Conservation (phyloP, 2,797 vertebrate species). For the Epinephelus coioides region DNA sequence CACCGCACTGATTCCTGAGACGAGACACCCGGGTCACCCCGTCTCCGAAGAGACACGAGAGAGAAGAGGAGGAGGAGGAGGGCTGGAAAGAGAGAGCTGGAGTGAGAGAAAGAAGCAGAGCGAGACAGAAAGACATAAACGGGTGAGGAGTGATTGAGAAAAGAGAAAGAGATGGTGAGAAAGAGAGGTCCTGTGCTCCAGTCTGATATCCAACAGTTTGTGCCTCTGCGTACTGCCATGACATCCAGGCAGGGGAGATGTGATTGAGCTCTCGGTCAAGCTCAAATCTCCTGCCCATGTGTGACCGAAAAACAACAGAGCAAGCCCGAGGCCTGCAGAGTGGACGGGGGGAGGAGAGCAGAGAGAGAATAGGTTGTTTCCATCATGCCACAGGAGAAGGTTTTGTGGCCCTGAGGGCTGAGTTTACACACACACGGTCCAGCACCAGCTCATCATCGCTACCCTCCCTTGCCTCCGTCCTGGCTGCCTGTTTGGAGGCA, state of each 20-base stretch:
- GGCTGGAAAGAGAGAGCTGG: neutral
- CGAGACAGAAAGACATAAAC: conserved; percentile 49
- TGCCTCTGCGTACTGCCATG: conserved; percentile 64
- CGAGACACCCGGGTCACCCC: conserved; percentile 56
- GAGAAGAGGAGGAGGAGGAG: neutral
- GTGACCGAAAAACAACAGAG: conserved; percentile 65
- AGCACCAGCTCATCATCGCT: conserved; percentile 58
- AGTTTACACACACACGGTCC: conserved; percentile 67
- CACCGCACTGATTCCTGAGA: conserved; percentile 51
- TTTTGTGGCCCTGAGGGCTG: conserved; percentile 44
- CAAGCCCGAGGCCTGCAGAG: conserved; percentile 30
- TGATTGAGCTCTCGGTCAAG: conserved; percentile 73
- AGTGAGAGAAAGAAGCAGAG: conserved; percentile 50
- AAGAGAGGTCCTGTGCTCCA: conserved; percentile 48
- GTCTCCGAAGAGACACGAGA: conserved; percentile 39
- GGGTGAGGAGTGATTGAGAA: conserved; percentile 27
- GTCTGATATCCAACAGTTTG: conserved; percentile 73
- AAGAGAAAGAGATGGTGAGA: conserved; percentile 39
- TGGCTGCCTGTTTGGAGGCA: conserved; percentile 38
- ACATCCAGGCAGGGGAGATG: conserved; percentile 68
- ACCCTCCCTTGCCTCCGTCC: conserved; percentile 38
- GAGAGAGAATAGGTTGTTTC: conserved; percentile 30
- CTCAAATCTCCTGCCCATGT: conserved; percentile 67
- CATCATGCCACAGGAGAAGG: conserved; percentile 54
- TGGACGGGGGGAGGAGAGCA: neutral